Evolutionary conservation across 2,797 vertebrate species (phyloP).

Genomic region (Caiman crocodilus): DNA sequence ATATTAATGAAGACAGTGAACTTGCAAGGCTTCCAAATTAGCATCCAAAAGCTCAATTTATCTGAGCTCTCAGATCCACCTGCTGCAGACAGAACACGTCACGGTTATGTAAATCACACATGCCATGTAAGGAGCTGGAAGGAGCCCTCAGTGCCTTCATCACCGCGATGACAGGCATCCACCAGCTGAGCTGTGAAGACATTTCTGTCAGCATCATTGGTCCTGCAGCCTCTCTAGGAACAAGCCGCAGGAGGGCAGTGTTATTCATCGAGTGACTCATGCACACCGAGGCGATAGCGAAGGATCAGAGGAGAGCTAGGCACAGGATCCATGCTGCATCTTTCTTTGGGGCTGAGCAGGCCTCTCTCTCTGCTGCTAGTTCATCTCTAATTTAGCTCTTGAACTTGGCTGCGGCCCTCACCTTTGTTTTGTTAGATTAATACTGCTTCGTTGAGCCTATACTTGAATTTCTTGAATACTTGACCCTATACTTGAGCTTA

Average conservation of each 20-base stretch:
- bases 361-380: background rate
- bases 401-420: background rate
- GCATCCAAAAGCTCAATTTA: conserved; percentile 1
- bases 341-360: background rate
- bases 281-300: background rate
- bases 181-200: background rate
- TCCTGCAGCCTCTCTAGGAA: background rate
- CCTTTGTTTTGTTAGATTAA: background rate
- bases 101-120: background rate
- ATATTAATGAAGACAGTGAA: conserved; percentile 50
- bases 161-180: background rate
- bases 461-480: no score
- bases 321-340: background rate
- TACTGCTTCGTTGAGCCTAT: accelerated
- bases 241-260: background rate
- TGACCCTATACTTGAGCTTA: no score
- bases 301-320: background rate
- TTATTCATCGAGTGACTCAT: background rate
- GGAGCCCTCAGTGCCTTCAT: background rate
- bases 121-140: background rate
- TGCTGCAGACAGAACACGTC: background rate
- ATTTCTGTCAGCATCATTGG: background rate
- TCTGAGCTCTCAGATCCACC: background rate
- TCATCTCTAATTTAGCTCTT: background rate
- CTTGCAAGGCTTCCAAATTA: conserved; percentile 19